Conservation (phyloP, 2,888 invertebrate genomes). For the Dichetophora obliterata region DNA sequence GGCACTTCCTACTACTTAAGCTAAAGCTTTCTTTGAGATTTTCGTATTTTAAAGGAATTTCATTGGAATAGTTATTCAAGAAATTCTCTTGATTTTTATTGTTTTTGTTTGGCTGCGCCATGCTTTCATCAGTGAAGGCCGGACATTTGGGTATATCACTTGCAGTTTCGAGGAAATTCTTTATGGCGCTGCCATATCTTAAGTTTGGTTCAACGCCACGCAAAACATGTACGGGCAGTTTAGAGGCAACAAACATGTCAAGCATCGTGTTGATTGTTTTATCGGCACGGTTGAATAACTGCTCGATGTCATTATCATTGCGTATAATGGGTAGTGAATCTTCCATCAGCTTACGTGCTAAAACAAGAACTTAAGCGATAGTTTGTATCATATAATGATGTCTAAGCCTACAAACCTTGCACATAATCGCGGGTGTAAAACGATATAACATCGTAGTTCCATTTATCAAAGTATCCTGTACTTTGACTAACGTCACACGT, state of each 20-base stretch:
- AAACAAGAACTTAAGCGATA: conserved; percentile 53
- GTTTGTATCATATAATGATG: background rate
- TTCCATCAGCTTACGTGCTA: conserved; percentile 76
- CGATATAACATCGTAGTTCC: conserved; percentile 80
- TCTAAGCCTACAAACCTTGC: conserved; percentile 71
- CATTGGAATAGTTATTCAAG: conserved; percentile 48
- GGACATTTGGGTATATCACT: conserved; percentile 56
- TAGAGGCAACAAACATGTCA: conserved; percentile 78
- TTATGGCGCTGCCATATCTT: conserved; percentile 71
- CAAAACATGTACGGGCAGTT: conserved; percentile 77
- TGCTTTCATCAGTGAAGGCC: conserved; percentile 36
- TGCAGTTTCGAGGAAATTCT: conserved; percentile 58
- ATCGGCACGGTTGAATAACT: conserved; percentile 69
- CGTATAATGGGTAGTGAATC: conserved; percentile 74
- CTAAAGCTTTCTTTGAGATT: conserved; percentile 42
- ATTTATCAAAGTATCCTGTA: conserved; percentile 83
- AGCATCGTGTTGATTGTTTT: conserved; percentile 73
- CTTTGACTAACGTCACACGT: conserved; percentile 79
- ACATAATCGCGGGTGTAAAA: conserved; percentile 89
- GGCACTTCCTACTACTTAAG: conserved; percentile 65
- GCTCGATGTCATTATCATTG: conserved; percentile 76
- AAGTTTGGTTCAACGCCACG: conserved; percentile 86
- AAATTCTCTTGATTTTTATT: conserved; percentile 37
- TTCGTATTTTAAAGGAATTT: conserved; percentile 51
- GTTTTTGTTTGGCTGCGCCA: conserved; percentile 33